Base-by-base conservation (phyloP, 1,140 invertebrate species). In the Drosophila gunungcola region DNA sequence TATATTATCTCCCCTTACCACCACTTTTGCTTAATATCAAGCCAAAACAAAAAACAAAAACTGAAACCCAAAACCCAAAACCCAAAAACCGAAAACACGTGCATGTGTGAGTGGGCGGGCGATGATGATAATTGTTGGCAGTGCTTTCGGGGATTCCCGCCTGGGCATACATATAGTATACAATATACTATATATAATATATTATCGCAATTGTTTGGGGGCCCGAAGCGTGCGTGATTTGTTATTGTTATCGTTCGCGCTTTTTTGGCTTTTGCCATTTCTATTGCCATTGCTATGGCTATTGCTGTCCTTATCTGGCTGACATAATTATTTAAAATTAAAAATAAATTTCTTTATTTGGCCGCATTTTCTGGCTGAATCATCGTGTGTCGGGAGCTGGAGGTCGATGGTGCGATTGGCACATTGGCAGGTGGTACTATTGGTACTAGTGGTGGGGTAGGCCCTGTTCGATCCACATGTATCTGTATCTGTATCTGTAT, bases 241-340 rank as follows among this genome's bases (percentile, higher is more conserved):
- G 73, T 78, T 72, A 58, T 64, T 58, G 16, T 43, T 64, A 41
- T 21, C 45, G 39, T 38, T n/a, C n/a, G 29, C 53, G 27, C 45
- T 49, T 21, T 21, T 11, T 32, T 21, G 38, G 32, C 39, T 34
- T 11, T 53, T 55, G 41, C 32, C 56, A 41, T 34, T 46, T 32
- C 38, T 32, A 12, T 53, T 54, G 41, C 42, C 25, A 9, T 45
- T 48, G 34, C 25, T 62, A 36, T 25, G 38, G 32, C 39, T 34
- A n/a, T 53, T 55, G 41, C 32, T 60, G 43, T 38, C 67, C 42
- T 43, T 70, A 78, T 60, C 72, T 75, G 48, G 57, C 72, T 86
- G 84, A 86, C 75, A 86, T 88, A 79, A 86, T 89, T 83, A 86
- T 88, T 83, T 73, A 83, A 86, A 86, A 86, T 86, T 76, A 86